A percentile compares a stretch with the other conserved stretches of the same genome.
Conservation (phyloP, 2,888 invertebrate species). For the Entomobrya proxima region DNA sequence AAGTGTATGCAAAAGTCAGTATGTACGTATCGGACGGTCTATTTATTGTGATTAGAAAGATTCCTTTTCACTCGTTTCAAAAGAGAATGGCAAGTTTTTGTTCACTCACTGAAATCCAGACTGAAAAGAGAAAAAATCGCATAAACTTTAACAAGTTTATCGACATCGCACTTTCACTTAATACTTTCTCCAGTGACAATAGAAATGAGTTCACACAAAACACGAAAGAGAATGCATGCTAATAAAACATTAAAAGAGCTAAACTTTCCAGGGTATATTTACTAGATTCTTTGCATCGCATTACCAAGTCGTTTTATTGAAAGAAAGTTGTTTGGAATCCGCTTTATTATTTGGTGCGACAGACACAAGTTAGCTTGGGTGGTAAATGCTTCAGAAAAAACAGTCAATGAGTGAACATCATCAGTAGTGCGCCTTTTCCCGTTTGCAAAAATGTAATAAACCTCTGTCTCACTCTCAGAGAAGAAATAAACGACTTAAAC, state of each 20-base stretch:
- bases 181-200: background rate
- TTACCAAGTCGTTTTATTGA: slow-evolving; percentile 3
- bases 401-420: background rate
- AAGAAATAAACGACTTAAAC: background rate
- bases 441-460: background rate
- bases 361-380: no score
- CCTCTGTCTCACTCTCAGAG: no score
- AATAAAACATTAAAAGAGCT: slow-evolving; percentile 26
- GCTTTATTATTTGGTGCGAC: background rate
- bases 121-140: background rate
- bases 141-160: slow-evolving; percentile 28
- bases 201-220: background rate
- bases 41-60: slow-evolving; percentile 10
- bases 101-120: background rate
- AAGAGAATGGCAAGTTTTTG: background rate
- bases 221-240: slow-evolving; percentile 10
- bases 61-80: background rate
- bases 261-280: background rate
- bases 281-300: background rate
- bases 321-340: background rate
- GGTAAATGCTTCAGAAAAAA: background rate
- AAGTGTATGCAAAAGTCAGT: background rate
- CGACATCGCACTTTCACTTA: slow-evolving; percentile 13
- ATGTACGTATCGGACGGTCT: background rate
- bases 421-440: background rate